Evolutionary conservation across 2,113 vertebrate genomes (phyloP), one percentile per base, ranked within the genome.

Genomic region (Anguilla rostrata): DNA sequence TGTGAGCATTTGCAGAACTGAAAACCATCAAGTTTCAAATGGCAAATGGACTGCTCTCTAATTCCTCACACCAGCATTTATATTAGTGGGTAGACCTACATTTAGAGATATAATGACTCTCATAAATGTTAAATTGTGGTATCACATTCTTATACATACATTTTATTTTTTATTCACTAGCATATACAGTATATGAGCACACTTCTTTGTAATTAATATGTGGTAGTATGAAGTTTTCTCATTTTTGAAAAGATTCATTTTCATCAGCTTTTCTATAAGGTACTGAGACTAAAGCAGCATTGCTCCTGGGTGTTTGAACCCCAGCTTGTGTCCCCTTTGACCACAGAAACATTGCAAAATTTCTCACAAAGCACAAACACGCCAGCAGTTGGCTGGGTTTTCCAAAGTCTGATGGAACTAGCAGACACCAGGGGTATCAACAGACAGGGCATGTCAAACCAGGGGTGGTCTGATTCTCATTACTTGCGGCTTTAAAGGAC

Each of bases 11-110:
- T 90, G 89, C 90, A 83, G 82, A 86, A 88, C 88, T 86, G 83
- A 88, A 86, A 91, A 90, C 90, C 87, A 90, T 86, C 90, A 92
- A 91, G 90, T 91, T 89, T 93, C 90, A 88, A 88, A 92, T 93
- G 92, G 92, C 92, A 92, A 75, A 87, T 87, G 87, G 91, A 90
- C 89, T 88, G 85, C 90, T 78, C 88, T 92, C 57, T 80, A 40
- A 40, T 43, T 41, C 16, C 56, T 46, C 40, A 49, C 53, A 63
- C 80, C 39, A 86, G 85, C 6, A 26, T 60, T 57, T 6, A 18
- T 34, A 0, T 20, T 56, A 66, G 18, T 49, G 26, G 22, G 78
- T 18, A 53, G 12, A 14, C 49, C 49, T 53, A 11, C 34, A 22
- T 2, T 18, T 0, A 22, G 63, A 39, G 34, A 7, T 26, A n/a